Evolutionary conservation across 2,113 vertebrate genomes (phyloP), one percentile per base, ranked within the genome.

Genomic region (Beaufortia kweichowensis): DNA sequence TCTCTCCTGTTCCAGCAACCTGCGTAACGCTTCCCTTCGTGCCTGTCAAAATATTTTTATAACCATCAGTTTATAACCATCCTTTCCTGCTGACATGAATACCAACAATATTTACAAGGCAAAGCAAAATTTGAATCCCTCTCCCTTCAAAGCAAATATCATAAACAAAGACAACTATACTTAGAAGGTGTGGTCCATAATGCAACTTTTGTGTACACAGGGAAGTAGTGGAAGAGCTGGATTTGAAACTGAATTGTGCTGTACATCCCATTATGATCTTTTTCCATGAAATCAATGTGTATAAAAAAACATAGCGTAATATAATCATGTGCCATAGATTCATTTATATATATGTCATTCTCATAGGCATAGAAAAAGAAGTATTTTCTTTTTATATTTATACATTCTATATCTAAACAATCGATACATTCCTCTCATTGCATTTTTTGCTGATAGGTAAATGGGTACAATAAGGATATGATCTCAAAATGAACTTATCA

Each of bases 1-100:
- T 41, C 26, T 65, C 7, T 85, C 85, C 24, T 72, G 67, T 11
- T 86, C 66, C 75, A 86, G 33, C 2, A 85, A 39, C 31, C 46
- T 60, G 24, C 61, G 59, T 50, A 85, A 55, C 9, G 77, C 82
- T 39, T 80, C 79, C n/a, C 72, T 81, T 2, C 82, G 79, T 11
- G 61, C 79, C 83, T 86, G 48, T 56, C 29, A 39, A 43, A 60
- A 69, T 19, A 74, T 9, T n/a, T n/a, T n/a, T n/a, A n/a, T n/a
- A n/a, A n/a, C n/a, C 23, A 53, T 14, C 2, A 64, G 31, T 3
- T 14, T 73, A 68, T 35, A 73, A 71, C 8, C 4, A 35, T 6
- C 29, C 9, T 55, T 69, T 55, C 48, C n/a, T 35, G 48, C 29
- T 55, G 11, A 3, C 19, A 23, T 1, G 28, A 35, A 2, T 35